phyloP scores from a whole-genome alignment of 2,888 invertebrate genomes.

The Apotomis betuletana region DNA sequence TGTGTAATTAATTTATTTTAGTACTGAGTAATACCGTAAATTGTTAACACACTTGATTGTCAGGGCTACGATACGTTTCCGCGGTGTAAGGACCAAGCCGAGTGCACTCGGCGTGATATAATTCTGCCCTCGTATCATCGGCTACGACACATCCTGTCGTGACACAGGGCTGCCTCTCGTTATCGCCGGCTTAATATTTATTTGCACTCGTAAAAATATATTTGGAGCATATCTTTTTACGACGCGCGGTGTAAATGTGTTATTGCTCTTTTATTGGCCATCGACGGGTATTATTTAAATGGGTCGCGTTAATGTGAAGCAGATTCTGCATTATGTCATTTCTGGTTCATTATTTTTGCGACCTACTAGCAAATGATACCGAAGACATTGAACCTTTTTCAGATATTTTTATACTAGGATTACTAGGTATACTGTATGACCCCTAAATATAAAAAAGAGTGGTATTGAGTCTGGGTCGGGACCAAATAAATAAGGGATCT shows the following conservation, averaged over 20 bases:
- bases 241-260: conserved; percentile 29
- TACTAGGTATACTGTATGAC: too few species aligned
- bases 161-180: conserved; percentile 59
- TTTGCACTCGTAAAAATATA: conserved; percentile 38
- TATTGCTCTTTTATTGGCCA: conserved; percentile 37
- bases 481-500: too few species aligned
- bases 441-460: too few species aligned
- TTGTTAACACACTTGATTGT: conserved; percentile 15
- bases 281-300: conserved; percentile 27
- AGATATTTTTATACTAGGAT: too few species aligned
- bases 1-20: too few species aligned
- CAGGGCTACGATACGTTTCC: conserved; percentile 7
- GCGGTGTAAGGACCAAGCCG: conserved; percentile 31
- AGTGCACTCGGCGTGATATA: conserved; percentile 51
- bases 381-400: too few species aligned
- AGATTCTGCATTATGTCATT: conserved; percentile 19
- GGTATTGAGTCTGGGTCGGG: too few species aligned
- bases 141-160: conserved; percentile 70
- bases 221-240: conserved; percentile 37
- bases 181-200: conserved; percentile 40
- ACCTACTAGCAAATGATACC: conserved; percentile 25
- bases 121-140: conserved; percentile 68
- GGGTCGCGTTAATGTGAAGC: conserved; percentile 13
- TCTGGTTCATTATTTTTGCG: not conserved
- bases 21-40: not conserved